Evolutionary conservation across 2,888 invertebrate genomes (phyloP), one percentile per base, ranked within the genome.

Genomic region (Eupithecia vulgata): DNA sequence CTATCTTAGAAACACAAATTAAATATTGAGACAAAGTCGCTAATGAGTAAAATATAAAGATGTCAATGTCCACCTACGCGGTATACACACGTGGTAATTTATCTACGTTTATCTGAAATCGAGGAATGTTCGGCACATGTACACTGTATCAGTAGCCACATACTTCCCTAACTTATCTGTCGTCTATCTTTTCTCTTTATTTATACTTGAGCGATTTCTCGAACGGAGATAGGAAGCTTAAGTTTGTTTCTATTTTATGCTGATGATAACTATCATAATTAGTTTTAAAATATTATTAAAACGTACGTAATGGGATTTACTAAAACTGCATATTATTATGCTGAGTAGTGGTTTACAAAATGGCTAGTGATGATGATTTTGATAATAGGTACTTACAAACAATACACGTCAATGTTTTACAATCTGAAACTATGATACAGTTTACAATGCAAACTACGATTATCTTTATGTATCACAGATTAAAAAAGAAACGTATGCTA

Each of bases 41-140:
- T 62, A 62, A 62, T 35, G 37, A 62, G 21, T 62, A 35, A 30
- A 64, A 64, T 37, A 64, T 35, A 64, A 15, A 3, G 61, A 7
- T 15, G 17, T 34, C 17, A 8, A 61, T 61, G 62, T 68, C 65
- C 65, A 52, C 72, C 71, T 71, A 78, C 78, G 68, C 57, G 25
- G 10, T 67, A 69, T 67, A 74, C 74, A 79, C 83, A 84, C 81
- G 82, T 83, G 83, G 81, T 82, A 81, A 80, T 82, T 82, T 83
- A 83, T 86, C 78, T 67, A 70, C 48, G 71, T 81, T 85, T 87
- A 87, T 86, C 86, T 79, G 79, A 70, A 75, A 75, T 77, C 72
- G 72, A 75, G 72, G 71, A 77, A 80, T 75, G 76, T 74, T 78
- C 69, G 77, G 80, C 77, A 81, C 82, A 80, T 85, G 81, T 83